Conservation (phyloP, 2,113 vertebrate genomes). For the Galbula dea region DNA sequence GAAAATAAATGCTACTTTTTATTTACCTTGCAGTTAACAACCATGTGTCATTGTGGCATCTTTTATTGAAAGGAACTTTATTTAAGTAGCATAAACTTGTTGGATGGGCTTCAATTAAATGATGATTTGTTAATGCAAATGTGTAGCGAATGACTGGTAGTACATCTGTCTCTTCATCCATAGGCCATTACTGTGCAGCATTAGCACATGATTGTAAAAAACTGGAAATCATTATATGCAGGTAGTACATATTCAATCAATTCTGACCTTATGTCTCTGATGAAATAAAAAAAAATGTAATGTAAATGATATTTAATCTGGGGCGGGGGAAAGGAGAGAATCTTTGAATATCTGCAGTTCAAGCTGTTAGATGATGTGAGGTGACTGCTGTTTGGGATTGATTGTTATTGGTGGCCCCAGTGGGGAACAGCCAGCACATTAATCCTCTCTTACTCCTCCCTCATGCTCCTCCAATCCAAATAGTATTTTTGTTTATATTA, state of each 20-base stretch:
- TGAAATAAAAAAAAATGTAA: conserved; percentile 69
- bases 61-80: conserved; percentile 84
- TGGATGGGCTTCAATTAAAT: conserved; percentile 85
- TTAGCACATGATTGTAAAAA: conserved; percentile 80
- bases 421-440: conserved; percentile 51
- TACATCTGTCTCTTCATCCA: conserved; percentile 83
- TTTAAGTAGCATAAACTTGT: conserved; percentile 86
- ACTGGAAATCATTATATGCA: conserved; percentile 76
- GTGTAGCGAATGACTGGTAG: conserved; percentile 78
- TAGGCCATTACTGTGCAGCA: conserved; percentile 78
- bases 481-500: conserved; percentile 63
- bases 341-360: conserved; percentile 62
- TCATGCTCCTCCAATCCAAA: conserved; percentile 54
- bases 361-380: conserved; percentile 71
- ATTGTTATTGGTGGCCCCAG: conserved; percentile 66
- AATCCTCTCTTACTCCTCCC: conserved; percentile 65
- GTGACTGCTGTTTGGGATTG: conserved; percentile 64
- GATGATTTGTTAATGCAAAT: conserved; percentile 86
- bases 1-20: conserved; percentile 64
- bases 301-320: conserved; percentile 72
- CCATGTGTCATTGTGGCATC: conserved; percentile 71
- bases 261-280: conserved; percentile 80
- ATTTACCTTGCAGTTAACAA: conserved; percentile 66
- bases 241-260: conserved; percentile 79
- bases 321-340: not conserved